Percentiles rank a stretch among this genome's conserved stretches.
Conservation (phyloP, 1,140 invertebrate species). For the Cepaea nemoralis region DNA sequence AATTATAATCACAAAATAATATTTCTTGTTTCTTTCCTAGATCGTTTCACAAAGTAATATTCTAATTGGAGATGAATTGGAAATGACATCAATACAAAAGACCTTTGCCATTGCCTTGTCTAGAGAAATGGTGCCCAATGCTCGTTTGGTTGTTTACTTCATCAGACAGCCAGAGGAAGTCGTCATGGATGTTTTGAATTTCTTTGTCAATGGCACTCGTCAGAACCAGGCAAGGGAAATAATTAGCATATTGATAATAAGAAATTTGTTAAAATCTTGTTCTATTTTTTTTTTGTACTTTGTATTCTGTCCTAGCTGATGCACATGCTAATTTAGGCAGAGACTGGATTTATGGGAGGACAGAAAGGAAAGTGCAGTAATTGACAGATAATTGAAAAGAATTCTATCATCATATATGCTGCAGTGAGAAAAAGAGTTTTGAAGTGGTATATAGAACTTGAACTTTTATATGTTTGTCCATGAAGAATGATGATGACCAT, state of each 20-base stretch:
- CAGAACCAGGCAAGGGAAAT: conserved; percentile 64
- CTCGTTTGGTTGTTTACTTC: conserved; percentile 91
- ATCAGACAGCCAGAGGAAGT: conserved; percentile 84
- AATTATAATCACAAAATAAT: too few relatives aligned
- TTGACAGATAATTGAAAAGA: too few relatives aligned
- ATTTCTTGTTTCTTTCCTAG: conserved; percentile 55
- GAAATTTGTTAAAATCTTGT: too few relatives aligned
- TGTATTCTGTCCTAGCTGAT: background rate
- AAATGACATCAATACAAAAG: conserved; percentile 73
- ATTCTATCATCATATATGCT: too few relatives aligned
- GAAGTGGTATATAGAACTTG: too few relatives aligned
- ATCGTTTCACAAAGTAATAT: conserved; percentile 70
- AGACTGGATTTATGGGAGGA: too few relatives aligned
- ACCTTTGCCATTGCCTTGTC: conserved; percentile 91
- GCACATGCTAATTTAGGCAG: background rate
- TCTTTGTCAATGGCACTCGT: conserved; percentile 94
- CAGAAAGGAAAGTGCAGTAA: too few relatives aligned
- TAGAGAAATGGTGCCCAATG: conserved; percentile 93
- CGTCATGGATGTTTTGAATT: conserved; percentile 90
- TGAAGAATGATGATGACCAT: too few relatives aligned
- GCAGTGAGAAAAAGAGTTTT: too few relatives aligned
- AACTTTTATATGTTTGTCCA: too few relatives aligned
- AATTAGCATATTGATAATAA: too few relatives aligned
- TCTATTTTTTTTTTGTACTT: too few relatives aligned
- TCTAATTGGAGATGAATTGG: conserved; percentile 66